A percentile compares a stretch with the other conserved stretches of the same genome.
These are phyloP conservation scores for Coleophora flavipennella DNA, from an alignment of 2,888 invertebrate genomes.

Conservation along the genomic window DNA sequence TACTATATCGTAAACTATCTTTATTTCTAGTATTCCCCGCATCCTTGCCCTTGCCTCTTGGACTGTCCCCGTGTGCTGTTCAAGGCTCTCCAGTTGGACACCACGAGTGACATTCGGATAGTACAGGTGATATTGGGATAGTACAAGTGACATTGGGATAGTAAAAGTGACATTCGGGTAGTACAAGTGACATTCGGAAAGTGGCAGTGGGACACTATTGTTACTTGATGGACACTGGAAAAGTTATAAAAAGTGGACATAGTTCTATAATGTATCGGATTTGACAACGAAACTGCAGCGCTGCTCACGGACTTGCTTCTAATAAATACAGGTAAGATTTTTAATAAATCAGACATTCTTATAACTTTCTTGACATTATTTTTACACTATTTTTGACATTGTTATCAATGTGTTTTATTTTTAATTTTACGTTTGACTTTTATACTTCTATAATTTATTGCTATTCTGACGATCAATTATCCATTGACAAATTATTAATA, in stretches of 20 bases:
- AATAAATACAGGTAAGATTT: slow-evolving; percentile 24
- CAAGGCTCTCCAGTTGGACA: slow-evolving; percentile 17
- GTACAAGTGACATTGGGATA: too few species aligned
- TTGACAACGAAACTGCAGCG: slow-evolving; percentile 27
- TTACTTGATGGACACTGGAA: not conserved
- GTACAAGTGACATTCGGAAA: too few species aligned
- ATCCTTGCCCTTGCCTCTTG: slow-evolving; percentile 16
- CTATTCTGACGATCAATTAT: too few species aligned
- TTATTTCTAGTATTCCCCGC: slow-evolving; percentile 33
- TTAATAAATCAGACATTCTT: not conserved
- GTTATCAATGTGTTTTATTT: too few species aligned
- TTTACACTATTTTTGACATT: not conserved
- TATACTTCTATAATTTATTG: too few species aligned
- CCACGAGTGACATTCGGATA: not conserved
- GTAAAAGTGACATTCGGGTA: too few species aligned
- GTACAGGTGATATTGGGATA: too few species aligned
- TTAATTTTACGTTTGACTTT: too few species aligned
- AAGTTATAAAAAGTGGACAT: slow-evolving; percentile 18
- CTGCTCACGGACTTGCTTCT: slow-evolving; percentile 16
- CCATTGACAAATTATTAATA: too few species aligned
- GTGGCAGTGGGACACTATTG: not conserved
- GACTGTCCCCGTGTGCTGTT: slow-evolving; percentile 29
- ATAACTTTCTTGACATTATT: not conserved
- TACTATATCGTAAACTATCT: slow-evolving; percentile 13
- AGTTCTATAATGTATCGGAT: slow-evolving; percentile 39